These are phyloP conservation scores for Yponomeuta malinellus DNA, from an alignment of 2,888 invertebrate species.

Conservation along the genomic window DNA sequence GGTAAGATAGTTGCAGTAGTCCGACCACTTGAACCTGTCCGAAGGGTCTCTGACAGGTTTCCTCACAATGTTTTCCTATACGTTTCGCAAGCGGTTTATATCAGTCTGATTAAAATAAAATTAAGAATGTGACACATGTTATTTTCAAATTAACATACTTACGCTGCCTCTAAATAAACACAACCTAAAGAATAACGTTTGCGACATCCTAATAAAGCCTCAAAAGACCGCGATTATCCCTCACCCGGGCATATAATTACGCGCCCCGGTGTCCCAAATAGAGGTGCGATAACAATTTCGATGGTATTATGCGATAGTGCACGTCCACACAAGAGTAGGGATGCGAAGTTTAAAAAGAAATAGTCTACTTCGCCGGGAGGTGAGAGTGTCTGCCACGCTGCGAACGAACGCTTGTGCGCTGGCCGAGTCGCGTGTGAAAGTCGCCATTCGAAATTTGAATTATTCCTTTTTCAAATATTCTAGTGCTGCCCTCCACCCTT, in stretches of 20 bases:
- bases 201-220: neutral
- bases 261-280: constrained; percentile 40
- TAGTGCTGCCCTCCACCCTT: neutral
- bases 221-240: neutral
- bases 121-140: no score
- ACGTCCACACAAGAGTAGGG: constrained; percentile 53
- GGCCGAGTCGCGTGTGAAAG: constrained; percentile 48
- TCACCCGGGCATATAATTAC: constrained; percentile 13
- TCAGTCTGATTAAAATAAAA: no score
- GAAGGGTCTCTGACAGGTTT: no score
- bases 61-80: no score
- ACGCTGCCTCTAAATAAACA: no score
- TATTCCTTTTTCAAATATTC: constrained; percentile 13
- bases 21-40: no score
- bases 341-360: constrained; percentile 61
- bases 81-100: no score
- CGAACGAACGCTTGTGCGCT: constrained; percentile 35
- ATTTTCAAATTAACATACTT: no score
- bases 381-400: constrained; percentile 61
- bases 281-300: constrained; percentile 44
- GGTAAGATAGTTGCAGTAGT: no score
- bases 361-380: constrained; percentile 41
- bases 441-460: constrained; percentile 29
- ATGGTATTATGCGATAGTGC: constrained; percentile 53
- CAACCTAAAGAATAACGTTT: no score